Conservation (phyloP, 2,797 vertebrate species). For the Hydrolagus colliei region DNA sequence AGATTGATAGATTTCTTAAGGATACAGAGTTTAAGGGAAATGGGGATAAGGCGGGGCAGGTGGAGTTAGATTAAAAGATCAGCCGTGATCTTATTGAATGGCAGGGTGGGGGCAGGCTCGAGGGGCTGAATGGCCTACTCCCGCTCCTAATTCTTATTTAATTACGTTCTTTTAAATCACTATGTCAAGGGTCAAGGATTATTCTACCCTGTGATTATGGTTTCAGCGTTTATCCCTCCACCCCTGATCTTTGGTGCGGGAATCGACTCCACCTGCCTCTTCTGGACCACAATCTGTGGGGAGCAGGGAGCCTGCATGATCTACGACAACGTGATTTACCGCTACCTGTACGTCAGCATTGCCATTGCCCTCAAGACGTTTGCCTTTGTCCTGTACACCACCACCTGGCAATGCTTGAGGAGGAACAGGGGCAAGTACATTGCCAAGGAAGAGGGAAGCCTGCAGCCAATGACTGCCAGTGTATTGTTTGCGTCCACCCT, state of each 20-base stretch:
- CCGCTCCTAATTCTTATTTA: too few species aligned
- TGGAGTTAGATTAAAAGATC: too few species aligned
- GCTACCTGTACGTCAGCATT: constrained; percentile 88
- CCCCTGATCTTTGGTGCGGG: constrained; percentile 91
- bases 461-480: constrained; percentile 59
- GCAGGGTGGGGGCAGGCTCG: too few species aligned
- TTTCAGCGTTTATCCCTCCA: constrained; percentile 90
- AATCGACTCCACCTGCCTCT: constrained; percentile 95
- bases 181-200: not conserved
- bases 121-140: too few species aligned
- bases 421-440: constrained; percentile 95
- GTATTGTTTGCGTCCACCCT: constrained; percentile 91
- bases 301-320: constrained; percentile 82
- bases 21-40: too few species aligned
- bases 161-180: too few species aligned
- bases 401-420: constrained; percentile 90
- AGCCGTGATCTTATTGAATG: too few species aligned
- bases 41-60: too few species aligned
- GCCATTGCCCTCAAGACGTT: constrained; percentile 87
- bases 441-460: constrained; percentile 76
- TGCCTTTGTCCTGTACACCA: constrained; percentile 87
- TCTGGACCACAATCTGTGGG: constrained; percentile 90
- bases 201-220: constrained; percentile 30
- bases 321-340: constrained; percentile 84
- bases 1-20: too few species aligned